phyloP scores from a whole-genome alignment of 2,888 invertebrate genomes.

The Latrodectus elegans region DNA sequence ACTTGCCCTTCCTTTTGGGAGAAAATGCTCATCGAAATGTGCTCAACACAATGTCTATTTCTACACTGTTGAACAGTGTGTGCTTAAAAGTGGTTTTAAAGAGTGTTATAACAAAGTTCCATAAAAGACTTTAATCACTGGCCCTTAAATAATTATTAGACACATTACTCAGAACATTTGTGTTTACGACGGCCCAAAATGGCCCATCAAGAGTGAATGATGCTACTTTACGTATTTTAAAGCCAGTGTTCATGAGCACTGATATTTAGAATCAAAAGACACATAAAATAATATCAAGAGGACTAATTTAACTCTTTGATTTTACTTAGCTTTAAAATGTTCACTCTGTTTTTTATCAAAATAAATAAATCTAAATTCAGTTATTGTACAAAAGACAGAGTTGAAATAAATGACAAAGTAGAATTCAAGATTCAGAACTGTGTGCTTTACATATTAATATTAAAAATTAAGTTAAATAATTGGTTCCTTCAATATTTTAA shows the following conservation, averaged over 20 bases:
- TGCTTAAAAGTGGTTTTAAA: constrained; percentile 13
- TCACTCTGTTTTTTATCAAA: no score
- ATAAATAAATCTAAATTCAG: no score
- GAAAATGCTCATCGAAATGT: not conserved
- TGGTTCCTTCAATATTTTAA: no score
- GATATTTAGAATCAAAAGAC: not conserved
- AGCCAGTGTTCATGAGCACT: not conserved
- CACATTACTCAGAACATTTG: constrained; percentile 19
- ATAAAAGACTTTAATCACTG: constrained; percentile 58
- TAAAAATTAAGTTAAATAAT: no score
- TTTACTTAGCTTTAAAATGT: no score
- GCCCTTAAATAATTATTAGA: constrained; percentile 47
- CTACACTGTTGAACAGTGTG: not conserved
- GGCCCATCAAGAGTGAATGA: constrained; percentile 10
- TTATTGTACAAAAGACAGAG: no score
- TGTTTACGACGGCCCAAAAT: constrained; percentile 34
- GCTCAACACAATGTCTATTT: not conserved
- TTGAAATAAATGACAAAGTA: no score
- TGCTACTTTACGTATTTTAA: not conserved
- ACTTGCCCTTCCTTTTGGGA: not conserved
- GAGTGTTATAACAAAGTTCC: constrained; percentile 43
- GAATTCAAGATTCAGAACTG: no score
- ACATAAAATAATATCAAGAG: not conserved
- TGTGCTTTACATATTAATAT: no score
- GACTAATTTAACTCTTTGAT: no score